Evolutionary conservation across 92 coral and sea anemone species (phyloP), one percentile per base, ranked within the genome.

Genomic region (Zoanthus sansibaricus): DNA sequence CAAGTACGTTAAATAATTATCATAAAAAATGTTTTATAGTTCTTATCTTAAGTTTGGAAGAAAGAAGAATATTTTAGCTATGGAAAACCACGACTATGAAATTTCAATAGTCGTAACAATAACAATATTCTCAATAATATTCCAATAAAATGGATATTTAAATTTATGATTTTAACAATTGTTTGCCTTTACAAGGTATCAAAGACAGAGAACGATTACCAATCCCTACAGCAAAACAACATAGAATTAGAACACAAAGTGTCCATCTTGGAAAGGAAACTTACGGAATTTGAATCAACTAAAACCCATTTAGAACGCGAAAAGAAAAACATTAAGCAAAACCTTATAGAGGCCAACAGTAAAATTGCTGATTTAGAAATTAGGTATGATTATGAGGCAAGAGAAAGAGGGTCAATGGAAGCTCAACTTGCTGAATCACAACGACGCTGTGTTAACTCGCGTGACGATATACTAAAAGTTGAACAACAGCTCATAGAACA

Each of bases 341-440:
- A 94, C 48, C 78, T 95, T 12, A 70, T 89, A 67, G 61, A 68
- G 7, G 90, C 92, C 8, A 87, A 89, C 42, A 89, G 94, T 46
- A 90, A 74, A 70, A 71, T 94, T 21, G 89, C 96, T 7, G 98
- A 94, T 76, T 91, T 95, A 16, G 97, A 95, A 66, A 95, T 95
- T 16, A 94, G 92, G 79, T 84, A 88, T 71, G 95, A 95, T 32
- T 94, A 92, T 67, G 98, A 95, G 82, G 82, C 88, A 44, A 87
- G 95, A 54, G 97, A 95, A 78, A 92, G 87, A 82, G 76, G 86
- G 3, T 83, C 94, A 1, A 73, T 89, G n/a, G 95, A 90, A 71
- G 88, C 71, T 52, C 94, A 92, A 82, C 83, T 95, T 30, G 92
- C 90, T 42, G 94, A 89, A 37, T 89, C 94, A 5, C 91, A 88